A percentile compares a stretch with the other conserved stretches of the same genome.
phyloP scores from a whole-genome alignment of 2,113 vertebrate genomes.

The Eleginops maclovinus region DNA sequence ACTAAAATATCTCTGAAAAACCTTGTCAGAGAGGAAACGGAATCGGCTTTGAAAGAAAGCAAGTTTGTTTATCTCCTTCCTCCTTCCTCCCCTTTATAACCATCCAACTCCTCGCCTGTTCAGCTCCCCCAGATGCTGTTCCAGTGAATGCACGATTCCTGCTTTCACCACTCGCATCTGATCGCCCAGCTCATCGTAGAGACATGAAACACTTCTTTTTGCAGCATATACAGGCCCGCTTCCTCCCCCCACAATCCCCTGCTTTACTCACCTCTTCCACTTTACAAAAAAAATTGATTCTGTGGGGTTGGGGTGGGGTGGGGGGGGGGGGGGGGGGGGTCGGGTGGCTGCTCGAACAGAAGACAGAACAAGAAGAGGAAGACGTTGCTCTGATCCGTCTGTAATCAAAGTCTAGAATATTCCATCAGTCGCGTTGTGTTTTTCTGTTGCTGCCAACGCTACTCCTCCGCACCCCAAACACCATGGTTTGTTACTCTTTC shows the following conservation, averaged over 20 bases:
- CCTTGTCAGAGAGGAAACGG: conserved; percentile 36
- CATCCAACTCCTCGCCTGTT: conserved; percentile 23
- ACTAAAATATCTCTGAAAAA: conserved; percentile 40
- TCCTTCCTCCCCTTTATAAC: conserved; percentile 15
- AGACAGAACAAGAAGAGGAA: conserved; percentile 27
- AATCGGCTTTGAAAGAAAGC: conserved; percentile 35
- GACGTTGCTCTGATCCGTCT: conserved; percentile 41
- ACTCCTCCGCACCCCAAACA: conserved; percentile 59
- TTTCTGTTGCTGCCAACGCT: conserved; percentile 46
- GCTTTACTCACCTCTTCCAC: conserved; percentile 34
- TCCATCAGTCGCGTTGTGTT: conserved; percentile 45
- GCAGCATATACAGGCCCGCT: background rate
- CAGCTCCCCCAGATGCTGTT: conserved; percentile 47
- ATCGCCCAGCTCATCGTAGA: conserved; percentile 17
- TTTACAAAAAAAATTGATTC: background rate
- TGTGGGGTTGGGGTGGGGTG: conserved; percentile 19
- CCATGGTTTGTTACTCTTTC: conserved; percentile 48
- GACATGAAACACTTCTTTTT: conserved; percentile 41
- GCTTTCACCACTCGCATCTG: conserved; percentile 26
- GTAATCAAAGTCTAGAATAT: conserved; percentile 70
- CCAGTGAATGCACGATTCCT: conserved; percentile 38
- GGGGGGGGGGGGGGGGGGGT: conserved; percentile 18
- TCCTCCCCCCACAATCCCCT: background rate
- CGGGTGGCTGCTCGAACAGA: conserved; percentile 20
- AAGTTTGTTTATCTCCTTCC: conserved; percentile 35